Evolutionary conservation across 2,113 vertebrate genomes (phyloP).

Genomic region (Cheilinus undulatus): DNA sequence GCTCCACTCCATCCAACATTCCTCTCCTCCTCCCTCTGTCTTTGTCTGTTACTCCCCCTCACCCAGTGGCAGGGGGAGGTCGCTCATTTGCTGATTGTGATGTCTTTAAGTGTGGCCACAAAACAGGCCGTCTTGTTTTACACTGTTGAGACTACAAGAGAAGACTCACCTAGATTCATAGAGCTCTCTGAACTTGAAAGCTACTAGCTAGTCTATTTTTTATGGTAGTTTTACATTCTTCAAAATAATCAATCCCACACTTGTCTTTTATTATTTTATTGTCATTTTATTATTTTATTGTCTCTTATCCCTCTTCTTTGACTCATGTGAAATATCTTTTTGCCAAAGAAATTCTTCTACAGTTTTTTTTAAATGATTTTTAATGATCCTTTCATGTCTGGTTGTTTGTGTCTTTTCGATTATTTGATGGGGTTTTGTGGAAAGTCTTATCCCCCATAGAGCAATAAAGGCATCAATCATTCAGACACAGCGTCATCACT

Average conservation of each 20-base stretch:
- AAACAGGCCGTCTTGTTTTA: slow-evolving; percentile 25
- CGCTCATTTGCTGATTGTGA: slow-evolving; percentile 50
- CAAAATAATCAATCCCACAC: too few species aligned
- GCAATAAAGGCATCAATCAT: not conserved
- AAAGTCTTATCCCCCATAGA: not conserved
- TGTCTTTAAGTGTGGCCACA: slow-evolving; percentile 29
- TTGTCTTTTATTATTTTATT: too few species aligned
- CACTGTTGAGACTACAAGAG: slow-evolving; percentile 1
- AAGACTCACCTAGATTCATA: not conserved
- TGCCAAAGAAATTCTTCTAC: too few species aligned
- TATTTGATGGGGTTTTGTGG: not conserved
- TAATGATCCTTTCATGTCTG: not conserved
- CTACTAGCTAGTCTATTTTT: too few species aligned
- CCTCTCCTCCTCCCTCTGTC: slow-evolving; percentile 68
- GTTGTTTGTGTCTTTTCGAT: not conserved
- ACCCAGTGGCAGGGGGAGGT: slow-evolving; percentile 44
- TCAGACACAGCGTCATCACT: not conserved
- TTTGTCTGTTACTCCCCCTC: slow-evolving; percentile 49
- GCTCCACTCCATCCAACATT: slow-evolving; percentile 69
- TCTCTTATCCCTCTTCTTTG: too few species aligned
- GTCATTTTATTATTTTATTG: too few species aligned
- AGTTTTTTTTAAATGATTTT: too few species aligned
- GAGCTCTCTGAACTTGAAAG: not conserved
- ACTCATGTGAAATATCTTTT: too few species aligned
- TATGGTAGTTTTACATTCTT: too few species aligned